Evolutionary conservation across 2,113 vertebrate species (phyloP), one percentile per base, ranked within the genome.

Genomic region (Aptenodytes patagonicus): DNA sequence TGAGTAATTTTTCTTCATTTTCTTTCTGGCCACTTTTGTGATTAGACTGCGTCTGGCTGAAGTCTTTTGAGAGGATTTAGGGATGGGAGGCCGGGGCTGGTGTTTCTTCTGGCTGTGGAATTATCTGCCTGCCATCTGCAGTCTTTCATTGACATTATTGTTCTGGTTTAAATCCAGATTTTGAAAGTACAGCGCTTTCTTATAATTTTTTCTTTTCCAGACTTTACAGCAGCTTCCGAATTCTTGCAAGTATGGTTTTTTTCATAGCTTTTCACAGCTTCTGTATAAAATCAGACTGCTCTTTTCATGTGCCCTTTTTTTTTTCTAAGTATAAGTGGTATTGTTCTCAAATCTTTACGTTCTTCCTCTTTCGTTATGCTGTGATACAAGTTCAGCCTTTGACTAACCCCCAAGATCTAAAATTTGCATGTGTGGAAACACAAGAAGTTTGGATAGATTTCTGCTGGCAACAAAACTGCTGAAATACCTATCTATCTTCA

Each of bases 71-170:
- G 68, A 90, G 66, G 81, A 96, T 96, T 96, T 86, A 73, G 71
- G 76, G 54, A 54, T 51, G 60, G 22, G n/a, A 29, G 31, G 31
- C 58, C 2, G 7, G 38, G 26, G 18, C 6, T 31, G 52, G 52
- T 83, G 47, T 84, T 80, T 96, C 38, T 88, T 72, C 44, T 79
- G 58, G 29, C 90, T 86, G 29, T 31, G 2, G 58, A 91, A 90
- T 94, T 91, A 91, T 83, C 90, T 89, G 61, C 73, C 83, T 93
- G 73, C 83, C 82, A 95, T 93, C 93, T 96, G 91, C 40, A 70
- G 58, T 54, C 90, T 95, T 95, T 95, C 58, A 77, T 19, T 93
- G 82, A 86, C 13, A 6, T 90, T 83, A 26, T 58, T 89, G 71
- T 91, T 89, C 54, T 95, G 58, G 58, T 87, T 87, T 94, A 82